These are phyloP conservation scores for Meteorus cinctellus DNA, from an alignment of 2,888 invertebrate genomes.

Conservation along the genomic window DNA sequence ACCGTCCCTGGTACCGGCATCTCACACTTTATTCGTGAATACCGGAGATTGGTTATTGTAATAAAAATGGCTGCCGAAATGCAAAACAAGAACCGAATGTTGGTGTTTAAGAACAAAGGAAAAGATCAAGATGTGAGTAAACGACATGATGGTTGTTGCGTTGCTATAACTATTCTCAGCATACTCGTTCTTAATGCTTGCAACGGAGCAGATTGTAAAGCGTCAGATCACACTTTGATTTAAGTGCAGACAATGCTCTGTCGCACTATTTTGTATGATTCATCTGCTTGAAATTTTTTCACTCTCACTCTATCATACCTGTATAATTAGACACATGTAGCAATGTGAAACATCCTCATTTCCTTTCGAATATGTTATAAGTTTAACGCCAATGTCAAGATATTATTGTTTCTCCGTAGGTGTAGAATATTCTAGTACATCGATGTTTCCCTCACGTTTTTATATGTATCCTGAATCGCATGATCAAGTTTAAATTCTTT, in stretches of 20 bases:
- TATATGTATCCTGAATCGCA: no score
- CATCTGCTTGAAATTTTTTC: neutral
- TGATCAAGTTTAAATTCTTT: no score
- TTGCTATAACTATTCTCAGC: slow-evolving; percentile 1
- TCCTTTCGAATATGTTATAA: no score
- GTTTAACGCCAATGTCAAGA: no score
- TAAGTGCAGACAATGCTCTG: neutral
- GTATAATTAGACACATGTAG: no score
- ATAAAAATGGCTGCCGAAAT: slow-evolving; percentile 84
- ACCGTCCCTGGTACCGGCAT: slow-evolving; percentile 60
- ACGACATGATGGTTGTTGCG: slow-evolving; percentile 1
- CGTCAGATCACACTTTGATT: neutral
- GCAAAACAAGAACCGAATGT: slow-evolving; percentile 89
- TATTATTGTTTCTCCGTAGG: no score
- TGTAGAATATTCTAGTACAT: no score
- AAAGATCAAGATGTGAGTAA: slow-evolving; percentile 84
- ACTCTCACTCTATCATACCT: no score
- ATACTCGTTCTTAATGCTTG: neutral
- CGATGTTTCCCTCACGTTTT: no score
- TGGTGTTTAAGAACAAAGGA: slow-evolving; percentile 98
- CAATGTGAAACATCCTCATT: no score
- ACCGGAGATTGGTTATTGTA: slow-evolving; percentile 66
- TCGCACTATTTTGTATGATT: neutral
- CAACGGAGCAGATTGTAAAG: neutral
- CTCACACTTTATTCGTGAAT: slow-evolving; percentile 58